Percentiles rank a stretch among this genome's conserved stretches.
These are phyloP conservation scores for Eupithecia inturbata DNA, from an alignment of 2,888 invertebrate species.

Conservation along the genomic window DNA sequence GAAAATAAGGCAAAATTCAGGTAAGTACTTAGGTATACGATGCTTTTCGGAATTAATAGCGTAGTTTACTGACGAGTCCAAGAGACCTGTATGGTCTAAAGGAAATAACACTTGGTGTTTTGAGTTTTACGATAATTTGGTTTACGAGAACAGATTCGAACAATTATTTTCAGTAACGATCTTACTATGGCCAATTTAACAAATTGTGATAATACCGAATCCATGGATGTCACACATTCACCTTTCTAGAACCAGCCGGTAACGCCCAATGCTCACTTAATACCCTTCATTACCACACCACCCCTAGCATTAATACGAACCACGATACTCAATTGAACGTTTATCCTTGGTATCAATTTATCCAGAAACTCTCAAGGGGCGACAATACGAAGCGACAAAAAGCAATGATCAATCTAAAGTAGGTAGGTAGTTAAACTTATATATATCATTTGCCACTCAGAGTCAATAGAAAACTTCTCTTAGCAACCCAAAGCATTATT, in stretches of 20 bases:
- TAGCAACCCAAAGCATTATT: not conserved
- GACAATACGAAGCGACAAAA: not conserved
- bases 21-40: not conserved
- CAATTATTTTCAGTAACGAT: not conserved
- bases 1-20: conserved; percentile 37
- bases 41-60: not conserved
- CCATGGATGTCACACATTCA: not conserved
- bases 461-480: not conserved
- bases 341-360: not conserved
- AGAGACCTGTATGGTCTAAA: no score
- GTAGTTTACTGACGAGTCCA: not conserved
- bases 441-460: not conserved
- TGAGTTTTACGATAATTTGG: not conserved
- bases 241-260: not conserved
- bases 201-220: not conserved
- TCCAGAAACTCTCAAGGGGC: not conserved
- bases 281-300: not conserved
- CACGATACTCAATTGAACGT: not conserved
- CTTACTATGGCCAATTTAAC: not conserved
- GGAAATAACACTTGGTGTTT: no score
- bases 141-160: not conserved
- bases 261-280: not conserved
- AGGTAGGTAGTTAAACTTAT: not conserved
- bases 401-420: not conserved
- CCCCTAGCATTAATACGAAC: not conserved